Evolutionary conservation across 2,888 invertebrate genomes (phyloP).

Genomic region (Zhuqinia jingwanae): DNA sequence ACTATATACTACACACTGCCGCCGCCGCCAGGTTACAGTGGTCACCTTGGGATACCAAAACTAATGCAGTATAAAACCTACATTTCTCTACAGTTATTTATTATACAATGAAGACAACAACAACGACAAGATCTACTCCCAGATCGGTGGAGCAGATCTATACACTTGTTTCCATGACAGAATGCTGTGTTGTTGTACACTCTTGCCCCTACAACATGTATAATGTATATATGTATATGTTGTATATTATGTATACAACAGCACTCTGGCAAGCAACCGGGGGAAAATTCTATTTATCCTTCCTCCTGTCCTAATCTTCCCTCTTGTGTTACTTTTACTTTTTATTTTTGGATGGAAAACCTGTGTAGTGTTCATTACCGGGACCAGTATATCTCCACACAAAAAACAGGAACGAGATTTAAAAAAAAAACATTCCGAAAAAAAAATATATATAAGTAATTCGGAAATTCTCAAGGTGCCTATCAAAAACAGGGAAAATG

Average conservation of each 20-base stretch:
- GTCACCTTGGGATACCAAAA: conserved; percentile 22
- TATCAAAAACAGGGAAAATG: not conserved
- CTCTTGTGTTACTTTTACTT: not conserved
- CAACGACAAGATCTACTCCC: too few species aligned
- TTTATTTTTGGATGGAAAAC: conserved; percentile 37
- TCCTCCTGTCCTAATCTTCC: not conserved
- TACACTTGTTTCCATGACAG: too few species aligned
- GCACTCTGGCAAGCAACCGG: too few species aligned
- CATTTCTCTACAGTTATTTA: not conserved
- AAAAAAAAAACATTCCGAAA: not conserved
- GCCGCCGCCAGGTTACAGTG: not conserved
- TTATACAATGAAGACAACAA: too few species aligned
- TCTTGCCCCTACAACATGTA: too few species aligned
- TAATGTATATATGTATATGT: too few species aligned
- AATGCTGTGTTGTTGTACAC: too few species aligned
- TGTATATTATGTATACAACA: too few species aligned
- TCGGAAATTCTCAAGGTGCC: conserved; percentile 1
- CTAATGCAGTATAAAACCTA: not conserved
- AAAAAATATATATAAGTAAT: not conserved
- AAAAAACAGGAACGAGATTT: not conserved
- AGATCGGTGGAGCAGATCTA: too few species aligned
- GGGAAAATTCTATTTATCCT: not conserved
- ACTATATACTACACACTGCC: too few species aligned
- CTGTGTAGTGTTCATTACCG: conserved; percentile 31
- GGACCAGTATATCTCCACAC: not conserved